These are phyloP conservation scores for Mormoops blainvillei DNA, from an alignment of 2,113 vertebrate genomes.

Conservation along the genomic window DNA sequence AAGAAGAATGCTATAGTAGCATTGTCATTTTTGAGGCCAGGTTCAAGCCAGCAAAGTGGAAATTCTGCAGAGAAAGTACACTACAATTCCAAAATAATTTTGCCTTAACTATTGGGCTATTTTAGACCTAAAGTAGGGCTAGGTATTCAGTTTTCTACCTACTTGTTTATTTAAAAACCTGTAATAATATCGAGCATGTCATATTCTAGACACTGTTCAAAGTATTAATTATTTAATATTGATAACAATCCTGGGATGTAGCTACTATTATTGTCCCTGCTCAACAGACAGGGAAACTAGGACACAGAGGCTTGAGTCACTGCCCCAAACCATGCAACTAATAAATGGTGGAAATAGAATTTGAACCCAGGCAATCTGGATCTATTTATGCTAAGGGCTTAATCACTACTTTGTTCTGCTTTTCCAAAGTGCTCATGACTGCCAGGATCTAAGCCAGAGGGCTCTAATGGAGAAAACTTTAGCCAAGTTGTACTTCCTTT, in stretches of 20 bases:
- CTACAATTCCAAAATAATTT: not conserved
- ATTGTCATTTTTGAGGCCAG: not conserved
- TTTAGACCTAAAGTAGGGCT: not conserved
- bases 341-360: not conserved
- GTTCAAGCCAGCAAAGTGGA: not conserved
- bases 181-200: not conserved
- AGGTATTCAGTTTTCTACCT: not conserved
- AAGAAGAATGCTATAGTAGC: not conserved
- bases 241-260: not conserved
- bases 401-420: not conserved
- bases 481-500: not conserved
- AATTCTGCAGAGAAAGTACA: conserved; percentile 8
- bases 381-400: not conserved
- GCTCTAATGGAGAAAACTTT: not conserved
- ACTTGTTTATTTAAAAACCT: not conserved
- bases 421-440: not conserved
- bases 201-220: not conserved
- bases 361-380: not conserved
- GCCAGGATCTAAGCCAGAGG: not conserved
- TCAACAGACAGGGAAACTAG: not conserved
- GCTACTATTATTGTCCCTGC: not conserved
- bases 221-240: not conserved
- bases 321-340: not conserved
- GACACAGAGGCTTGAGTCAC: not conserved
- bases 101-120: not conserved